Base-by-base conservation (phyloP, 2,797 vertebrate genomes). In the Macrochelys suwanniensis region DNA sequence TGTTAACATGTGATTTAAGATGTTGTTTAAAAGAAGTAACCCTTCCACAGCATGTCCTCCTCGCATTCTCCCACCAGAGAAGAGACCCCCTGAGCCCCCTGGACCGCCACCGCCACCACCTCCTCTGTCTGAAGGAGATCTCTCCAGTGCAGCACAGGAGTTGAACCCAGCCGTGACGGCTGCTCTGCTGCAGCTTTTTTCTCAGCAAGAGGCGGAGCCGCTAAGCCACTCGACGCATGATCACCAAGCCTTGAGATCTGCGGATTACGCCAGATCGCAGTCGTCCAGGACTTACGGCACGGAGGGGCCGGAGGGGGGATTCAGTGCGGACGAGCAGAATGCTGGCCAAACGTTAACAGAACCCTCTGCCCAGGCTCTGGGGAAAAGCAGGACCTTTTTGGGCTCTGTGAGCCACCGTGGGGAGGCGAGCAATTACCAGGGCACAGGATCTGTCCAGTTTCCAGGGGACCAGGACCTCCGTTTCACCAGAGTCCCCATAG, bases 381-480 rank as follows among this genome's bases (percentile, higher is more conserved):
- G 98, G 96, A 98, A 98, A 97, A 98, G 98, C 98, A 98, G 98
- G 96, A 98, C 98, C 98, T 98, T 98, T 97, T 98, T 98, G 95
- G 98, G 98, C 98, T 98, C 98, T 90, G 93, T 98, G 97, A 98
- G 98, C 98, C 98, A 99, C 82, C 97, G 98, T 71, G 98, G 98
- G 91, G 98, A 99, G 97, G 97, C 97, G 76, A 98, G 98, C 98
- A 96, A 1, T 96, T 98, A 97, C 96, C 99, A 96, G 98, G 98
- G 96, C 97, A 98, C 98, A 81, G 93, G 98, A 97, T 98, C 98
- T 42, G 97, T 98, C 84, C 99, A 99, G 96, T 99, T 99, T 96
- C 99, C 99, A 1, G 99, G 99, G 96, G 99, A 99, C 98, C 99
- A 99, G 98, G 99, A 99, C 98, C 99, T 99, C 86, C 99, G 99